Conservation (phyloP, 2,797 vertebrate genomes). For the Momotus momota region DNA sequence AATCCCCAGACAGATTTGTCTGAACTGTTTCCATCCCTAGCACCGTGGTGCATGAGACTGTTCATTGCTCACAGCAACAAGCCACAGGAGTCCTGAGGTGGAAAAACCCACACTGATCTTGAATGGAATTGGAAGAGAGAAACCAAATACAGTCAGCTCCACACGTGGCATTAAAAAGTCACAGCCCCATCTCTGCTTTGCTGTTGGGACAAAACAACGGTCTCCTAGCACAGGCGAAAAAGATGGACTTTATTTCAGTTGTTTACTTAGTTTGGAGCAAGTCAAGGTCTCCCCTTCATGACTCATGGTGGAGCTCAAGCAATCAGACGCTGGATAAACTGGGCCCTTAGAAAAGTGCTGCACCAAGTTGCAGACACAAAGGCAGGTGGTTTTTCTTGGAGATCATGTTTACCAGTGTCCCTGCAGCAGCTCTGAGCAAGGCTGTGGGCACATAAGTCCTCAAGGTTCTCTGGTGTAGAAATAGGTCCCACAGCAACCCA, state of each 20-base stretch:
- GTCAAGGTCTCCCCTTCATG: background rate
- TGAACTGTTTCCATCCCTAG: background rate
- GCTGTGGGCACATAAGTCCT: background rate
- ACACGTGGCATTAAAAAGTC: background rate
- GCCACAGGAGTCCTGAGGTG: background rate
- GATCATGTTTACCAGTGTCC: rapidly evolving
- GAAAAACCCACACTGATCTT: background rate
- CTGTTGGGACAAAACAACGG: background rate
- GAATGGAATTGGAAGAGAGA: background rate
- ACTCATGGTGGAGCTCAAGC: background rate
- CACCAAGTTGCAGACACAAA: background rate
- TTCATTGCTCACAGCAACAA: background rate
- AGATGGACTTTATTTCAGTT: background rate
- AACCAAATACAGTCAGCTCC: background rate
- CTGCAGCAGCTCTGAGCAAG: background rate
- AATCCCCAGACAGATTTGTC: background rate
- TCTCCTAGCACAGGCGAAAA: background rate
- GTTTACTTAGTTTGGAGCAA: background rate
- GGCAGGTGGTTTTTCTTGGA: background rate
- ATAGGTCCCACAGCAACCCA: background rate
- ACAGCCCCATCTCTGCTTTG: background rate
- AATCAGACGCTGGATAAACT: background rate
- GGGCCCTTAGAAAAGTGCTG: background rate
- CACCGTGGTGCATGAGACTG: too few species aligned
- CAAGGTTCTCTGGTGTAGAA: background rate